A percentile compares a stretch with the other conserved stretches of the same genome.
These are phyloP conservation scores for Marcusenius ussheri DNA, from an alignment of 2,113 vertebrate species.

Conservation along the genomic window DNA sequence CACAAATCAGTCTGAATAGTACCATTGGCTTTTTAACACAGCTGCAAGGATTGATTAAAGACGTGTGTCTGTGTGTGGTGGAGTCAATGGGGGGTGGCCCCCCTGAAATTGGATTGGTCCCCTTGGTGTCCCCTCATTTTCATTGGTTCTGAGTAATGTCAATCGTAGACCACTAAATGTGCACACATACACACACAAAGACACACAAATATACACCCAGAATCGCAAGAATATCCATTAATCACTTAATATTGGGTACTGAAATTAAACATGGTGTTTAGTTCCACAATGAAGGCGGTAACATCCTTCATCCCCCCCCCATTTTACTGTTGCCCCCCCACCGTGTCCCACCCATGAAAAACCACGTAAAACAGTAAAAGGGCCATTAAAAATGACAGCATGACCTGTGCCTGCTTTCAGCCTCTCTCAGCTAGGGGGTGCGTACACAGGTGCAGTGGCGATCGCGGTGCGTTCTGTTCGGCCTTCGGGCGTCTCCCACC, in stretches of 20 bases:
- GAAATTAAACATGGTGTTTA: neutral
- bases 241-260: neutral
- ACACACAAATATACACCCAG: neutral
- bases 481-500: neutral
- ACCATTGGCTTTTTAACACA: neutral
- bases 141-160: neutral
- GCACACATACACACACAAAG: neutral
- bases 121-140: neutral
- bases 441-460: neutral
- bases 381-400: neutral
- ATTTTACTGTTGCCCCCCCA: neutral
- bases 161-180: neutral
- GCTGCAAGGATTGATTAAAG: neutral
- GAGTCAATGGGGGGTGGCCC: neutral
- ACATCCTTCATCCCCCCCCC: neutral
- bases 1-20: neutral
- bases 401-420: neutral
- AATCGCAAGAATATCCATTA: neutral
- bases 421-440: neutral
- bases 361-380: neutral
- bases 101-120: neutral
- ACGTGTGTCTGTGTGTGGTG: neutral
- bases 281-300: neutral
- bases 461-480: neutral
- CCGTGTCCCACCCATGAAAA: neutral